Percentiles rank a stretch among this genome's conserved stretches.
phyloP scores from a whole-genome alignment of 2,113 vertebrate species.

The Holacanthus passer region DNA sequence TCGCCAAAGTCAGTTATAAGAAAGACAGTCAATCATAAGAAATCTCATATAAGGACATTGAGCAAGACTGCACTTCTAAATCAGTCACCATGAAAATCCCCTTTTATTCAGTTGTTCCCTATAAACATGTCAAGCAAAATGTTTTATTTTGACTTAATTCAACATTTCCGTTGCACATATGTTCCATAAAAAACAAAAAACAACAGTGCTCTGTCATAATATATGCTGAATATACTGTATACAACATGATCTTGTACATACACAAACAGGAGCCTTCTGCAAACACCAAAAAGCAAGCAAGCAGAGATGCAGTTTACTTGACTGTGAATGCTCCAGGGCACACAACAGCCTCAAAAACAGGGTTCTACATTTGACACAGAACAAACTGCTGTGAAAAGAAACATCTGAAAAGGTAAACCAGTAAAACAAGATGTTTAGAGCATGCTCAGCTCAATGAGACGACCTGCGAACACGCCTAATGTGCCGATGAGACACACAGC shows the following conservation, averaged over 20 bases:
- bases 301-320: background rate
- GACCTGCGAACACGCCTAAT: conserved; percentile 92
- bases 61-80: background rate
- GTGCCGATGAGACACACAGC: conserved; percentile 95
- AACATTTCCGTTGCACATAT: background rate
- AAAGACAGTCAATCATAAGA: background rate
- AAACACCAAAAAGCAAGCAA: conserved; percentile 30
- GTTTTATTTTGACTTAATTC: background rate
- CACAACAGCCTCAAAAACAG: background rate
- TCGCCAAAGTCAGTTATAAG: background rate
- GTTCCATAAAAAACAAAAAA: background rate
- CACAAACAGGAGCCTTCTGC: background rate
- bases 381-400: background rate
- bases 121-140: conserved; percentile 11
- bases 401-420: background rate
- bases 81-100: conserved; percentile 3
- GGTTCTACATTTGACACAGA: background rate
- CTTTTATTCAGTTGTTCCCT: conserved; percentile 35
- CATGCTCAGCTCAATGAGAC: conserved; percentile 93
- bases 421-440: conserved; percentile 37
- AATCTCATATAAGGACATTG: background rate
- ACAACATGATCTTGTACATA: background rate
- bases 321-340: background rate
- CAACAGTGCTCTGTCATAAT: background rate
- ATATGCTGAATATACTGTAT: background rate